phyloP scores from a whole-genome alignment of 2,797 vertebrate species.

The Tenualosa thibaudeaui region DNA sequence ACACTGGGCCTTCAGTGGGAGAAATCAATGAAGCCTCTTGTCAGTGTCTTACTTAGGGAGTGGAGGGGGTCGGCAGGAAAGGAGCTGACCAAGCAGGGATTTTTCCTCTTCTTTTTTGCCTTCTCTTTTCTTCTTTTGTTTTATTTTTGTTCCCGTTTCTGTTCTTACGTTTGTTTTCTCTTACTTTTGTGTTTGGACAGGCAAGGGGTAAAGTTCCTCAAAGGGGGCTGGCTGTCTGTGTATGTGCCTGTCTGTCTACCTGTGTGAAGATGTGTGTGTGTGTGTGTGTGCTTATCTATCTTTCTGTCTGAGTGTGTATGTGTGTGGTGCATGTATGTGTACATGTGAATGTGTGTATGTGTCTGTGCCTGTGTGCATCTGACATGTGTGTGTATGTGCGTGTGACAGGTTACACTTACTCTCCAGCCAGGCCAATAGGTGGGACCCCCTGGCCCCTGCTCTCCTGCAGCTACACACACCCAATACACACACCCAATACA shows the following conservation, averaged over 20 bases:
- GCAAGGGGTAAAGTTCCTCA: constrained; percentile 31
- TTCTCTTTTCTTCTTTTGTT: not conserved
- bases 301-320: too few relatives aligned
- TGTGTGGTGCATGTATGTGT: too few relatives aligned
- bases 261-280: too few relatives aligned
- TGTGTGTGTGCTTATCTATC: not conserved
- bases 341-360: not conserved
- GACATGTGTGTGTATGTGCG: not conserved
- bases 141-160: constrained; percentile 41
- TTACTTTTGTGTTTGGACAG: constrained; percentile 30
- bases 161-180: not conserved
- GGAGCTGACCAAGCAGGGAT: constrained; percentile 33
- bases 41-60: constrained; percentile 39
- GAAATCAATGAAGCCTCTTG: constrained; percentile 57
- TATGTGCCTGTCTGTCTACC: not conserved
- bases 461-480: not conserved
- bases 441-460: too few relatives aligned
- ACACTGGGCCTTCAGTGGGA: constrained; percentile 42
- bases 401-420: too few relatives aligned
- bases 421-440: too few relatives aligned
- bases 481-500: not conserved
- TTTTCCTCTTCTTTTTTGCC: not conserved
- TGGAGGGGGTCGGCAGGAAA: not conserved
- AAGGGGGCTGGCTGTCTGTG: constrained; percentile 42
- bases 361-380: too few relatives aligned